phyloP scores from a whole-genome alignment of 1,140 invertebrate species.

The Drosophila ercepeae region DNA sequence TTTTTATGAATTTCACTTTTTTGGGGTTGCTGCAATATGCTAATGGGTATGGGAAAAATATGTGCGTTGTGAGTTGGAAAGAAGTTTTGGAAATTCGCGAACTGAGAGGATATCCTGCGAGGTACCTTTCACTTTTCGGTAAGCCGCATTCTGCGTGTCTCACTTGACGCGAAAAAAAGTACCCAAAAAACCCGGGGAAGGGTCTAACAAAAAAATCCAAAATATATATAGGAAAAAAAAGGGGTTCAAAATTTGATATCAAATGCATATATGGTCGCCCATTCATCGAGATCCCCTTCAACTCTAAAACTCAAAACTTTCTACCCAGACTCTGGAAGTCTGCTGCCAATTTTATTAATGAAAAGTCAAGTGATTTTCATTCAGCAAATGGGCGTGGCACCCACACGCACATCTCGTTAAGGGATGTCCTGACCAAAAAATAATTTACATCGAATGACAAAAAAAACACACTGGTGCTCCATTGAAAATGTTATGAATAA shows the following conservation, averaged over 20 bases:
- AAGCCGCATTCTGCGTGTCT: constrained; percentile 77
- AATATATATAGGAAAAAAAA: constrained; percentile 52
- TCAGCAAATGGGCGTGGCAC: constrained; percentile 63
- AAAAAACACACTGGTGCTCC: not conserved
- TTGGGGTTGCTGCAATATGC: constrained; percentile 52
- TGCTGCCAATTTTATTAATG: constrained; percentile 79
- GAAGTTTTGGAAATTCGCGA: constrained; percentile 50
- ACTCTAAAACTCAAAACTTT: constrained; percentile 29
- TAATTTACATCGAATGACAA: constrained; percentile 22
- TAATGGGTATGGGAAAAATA: constrained; percentile 3
- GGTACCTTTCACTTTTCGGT: constrained; percentile 63
- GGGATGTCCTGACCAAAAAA: constrained; percentile 52
- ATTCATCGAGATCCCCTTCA: constrained; percentile 21
- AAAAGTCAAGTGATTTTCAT: constrained; percentile 78
- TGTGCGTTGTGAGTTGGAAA: constrained; percentile 32
- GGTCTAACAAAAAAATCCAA: constrained; percentile 8
- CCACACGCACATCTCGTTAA: constrained; percentile 54
- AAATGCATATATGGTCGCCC: constrained; percentile 30
- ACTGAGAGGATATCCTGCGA: constrained; percentile 48
- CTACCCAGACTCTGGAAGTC: constrained; percentile 7
- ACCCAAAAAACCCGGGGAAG: not conserved
- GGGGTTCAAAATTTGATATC: constrained; percentile 18
- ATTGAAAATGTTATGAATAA: constrained; percentile 14
- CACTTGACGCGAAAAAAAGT: constrained; percentile 51
- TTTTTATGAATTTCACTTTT: constrained; percentile 43